Evolutionary conservation across 1,140 invertebrate species (phyloP).

Genomic region (Zaprionus lachaisei): DNA sequence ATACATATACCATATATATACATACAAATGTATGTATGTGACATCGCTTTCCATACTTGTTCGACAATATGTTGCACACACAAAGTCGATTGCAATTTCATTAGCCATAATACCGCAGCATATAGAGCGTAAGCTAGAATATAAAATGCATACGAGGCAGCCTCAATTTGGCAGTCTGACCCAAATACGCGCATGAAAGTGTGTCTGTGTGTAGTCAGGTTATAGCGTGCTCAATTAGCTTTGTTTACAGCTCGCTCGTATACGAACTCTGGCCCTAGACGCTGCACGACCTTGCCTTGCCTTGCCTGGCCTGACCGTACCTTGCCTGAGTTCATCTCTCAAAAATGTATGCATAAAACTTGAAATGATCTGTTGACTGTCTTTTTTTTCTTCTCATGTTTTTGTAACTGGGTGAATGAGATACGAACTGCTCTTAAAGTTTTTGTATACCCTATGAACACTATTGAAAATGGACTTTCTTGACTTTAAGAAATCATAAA

Average conservation of each 20-base stretch:
- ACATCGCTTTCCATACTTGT: slow-evolving; percentile 28
- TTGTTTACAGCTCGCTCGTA: slow-evolving; percentile 41
- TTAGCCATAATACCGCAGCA: slow-evolving; percentile 48
- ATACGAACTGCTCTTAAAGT: slow-evolving; percentile 19
- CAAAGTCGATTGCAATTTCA: slow-evolving; percentile 58
- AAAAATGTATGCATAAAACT: slow-evolving; percentile 71
- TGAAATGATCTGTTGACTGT: slow-evolving; percentile 51
- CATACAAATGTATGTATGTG: too few species aligned
- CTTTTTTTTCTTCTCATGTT: slow-evolving; percentile 51
- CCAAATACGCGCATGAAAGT: slow-evolving; percentile 46
- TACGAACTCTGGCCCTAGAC: slow-evolving; percentile 38
- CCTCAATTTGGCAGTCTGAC: slow-evolving; percentile 71
- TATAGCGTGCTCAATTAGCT: slow-evolving; percentile 54
- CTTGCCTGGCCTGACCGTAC: slow-evolving; percentile 48
- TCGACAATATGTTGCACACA: slow-evolving; percentile 16
- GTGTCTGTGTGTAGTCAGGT: slow-evolving; percentile 10
- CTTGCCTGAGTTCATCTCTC: slow-evolving; percentile 47
- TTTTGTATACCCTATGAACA: neutral
- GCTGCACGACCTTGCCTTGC: slow-evolving; percentile 54
- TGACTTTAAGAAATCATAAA: neutral
- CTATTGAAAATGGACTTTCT: neutral
- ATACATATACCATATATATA: neutral
- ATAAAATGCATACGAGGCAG: slow-evolving; percentile 64
- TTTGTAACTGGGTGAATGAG: slow-evolving; percentile 66
- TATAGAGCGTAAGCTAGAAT: slow-evolving; percentile 49